phyloP scores from a whole-genome alignment of 2,797 vertebrate species.

The Sebastes hopkinsi region DNA sequence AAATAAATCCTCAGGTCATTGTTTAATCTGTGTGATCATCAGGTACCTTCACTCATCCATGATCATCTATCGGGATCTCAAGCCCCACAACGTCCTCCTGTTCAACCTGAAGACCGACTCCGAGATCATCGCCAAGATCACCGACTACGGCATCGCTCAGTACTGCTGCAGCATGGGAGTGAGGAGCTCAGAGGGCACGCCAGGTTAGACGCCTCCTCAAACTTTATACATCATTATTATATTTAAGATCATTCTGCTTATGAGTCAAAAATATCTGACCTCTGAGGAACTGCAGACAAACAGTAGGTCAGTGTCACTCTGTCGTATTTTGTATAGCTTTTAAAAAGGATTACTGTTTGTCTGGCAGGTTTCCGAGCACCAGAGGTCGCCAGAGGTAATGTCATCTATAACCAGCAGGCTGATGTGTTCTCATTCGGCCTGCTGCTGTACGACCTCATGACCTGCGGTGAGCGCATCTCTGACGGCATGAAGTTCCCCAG shows the following conservation, averaged over 20 bases:
- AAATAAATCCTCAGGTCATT: fast-evolving
- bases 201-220: slow-evolving; percentile 80
- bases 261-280: not conserved
- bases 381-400: slow-evolving; percentile 94
- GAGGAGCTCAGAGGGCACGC: slow-evolving; percentile 95
- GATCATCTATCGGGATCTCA: slow-evolving; percentile 98
- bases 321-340: fast-evolving
- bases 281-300: not conserved
- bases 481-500: slow-evolving; percentile 97
- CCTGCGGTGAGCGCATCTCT: slow-evolving; percentile 90
- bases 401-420: slow-evolving; percentile 96
- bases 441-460: slow-evolving; percentile 96
- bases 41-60: slow-evolving; percentile 96
- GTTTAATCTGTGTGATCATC: not conserved
- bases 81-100: slow-evolving; percentile 96
- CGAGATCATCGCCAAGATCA: slow-evolving; percentile 95
- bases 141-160: slow-evolving; percentile 96
- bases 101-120: slow-evolving; percentile 94
- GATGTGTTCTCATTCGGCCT: slow-evolving; percentile 97
- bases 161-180: slow-evolving; percentile 98
- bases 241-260: not conserved
- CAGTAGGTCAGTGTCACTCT: not conserved
- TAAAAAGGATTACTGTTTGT: fast-evolving
- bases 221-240: fast-evolving
- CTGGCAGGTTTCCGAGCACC: slow-evolving; percentile 92